Base-by-base conservation (phyloP, 2,888 invertebrate species). In the Halictus ligatus region DNA sequence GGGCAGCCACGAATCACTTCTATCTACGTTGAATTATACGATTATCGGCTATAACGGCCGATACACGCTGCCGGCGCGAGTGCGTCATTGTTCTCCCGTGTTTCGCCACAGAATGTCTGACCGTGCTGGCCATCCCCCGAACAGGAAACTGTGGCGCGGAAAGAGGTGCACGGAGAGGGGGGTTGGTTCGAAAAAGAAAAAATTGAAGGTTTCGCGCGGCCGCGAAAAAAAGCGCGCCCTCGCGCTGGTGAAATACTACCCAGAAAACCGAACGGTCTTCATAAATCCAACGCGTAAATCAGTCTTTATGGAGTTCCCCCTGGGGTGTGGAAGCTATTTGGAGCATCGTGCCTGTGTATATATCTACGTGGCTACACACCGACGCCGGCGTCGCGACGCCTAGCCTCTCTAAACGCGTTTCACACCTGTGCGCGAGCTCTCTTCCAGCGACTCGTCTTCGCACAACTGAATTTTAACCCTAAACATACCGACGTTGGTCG, bases 281-380 rank as follows among this genome's bases (percentile, higher is more conserved):
- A 94, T 94, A 94, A 94, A 94, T 94, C 93, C 92, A 89, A 91
- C 91, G 91, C 94, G 94, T 94, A 94, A 94, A 94, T 94, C 94
- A 94, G 93, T 92, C 93, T 94, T 94, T 94, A 94, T 94, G 91
- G 94, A 93, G 92, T 92, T 90, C 87, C 88, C 90, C 88, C 79
- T 83, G 91, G 89, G 86, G 86, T 89, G 86, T 78, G 80, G 88
- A 88, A 87, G 91, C 91, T 92, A 91, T 93, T 93, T 90, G 89
- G 88, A 89, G 78, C 86, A 87, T 80, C 58, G 80, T 71, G 48
- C 50, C 60, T 80, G 77, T 79, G 80, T 87, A 54, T 67, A 29
- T 50, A 25, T 64, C 60, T 21, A 46, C 73, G 64, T 73, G 50
- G n/a, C 15, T 43, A 60, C 67, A 75, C 82, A 81, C 74, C 18